Base-by-base conservation (phyloP, 2,888 invertebrate species). In the Drosophila nigritarsus region DNA sequence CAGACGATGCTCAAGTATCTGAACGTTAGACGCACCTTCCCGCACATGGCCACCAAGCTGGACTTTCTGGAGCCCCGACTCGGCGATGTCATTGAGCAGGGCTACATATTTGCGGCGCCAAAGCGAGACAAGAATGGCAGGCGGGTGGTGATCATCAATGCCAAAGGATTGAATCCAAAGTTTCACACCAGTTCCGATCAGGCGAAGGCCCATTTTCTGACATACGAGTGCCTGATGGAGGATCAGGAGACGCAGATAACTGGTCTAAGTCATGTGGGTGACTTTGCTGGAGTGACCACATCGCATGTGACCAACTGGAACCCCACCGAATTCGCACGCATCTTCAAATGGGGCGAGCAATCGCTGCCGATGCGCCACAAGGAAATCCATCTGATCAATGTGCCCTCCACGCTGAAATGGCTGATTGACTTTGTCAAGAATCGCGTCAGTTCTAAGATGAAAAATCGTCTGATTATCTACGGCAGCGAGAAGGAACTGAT, bases 351-450 rank as follows among this genome's bases (percentile, higher is more conserved):
- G 96, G 96, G 96, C 84, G 96, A 96, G 95, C 96, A 97, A 94
- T 96, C 97, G 0, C 78, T 96, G 72, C 97, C 97, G 9, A 95
- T 97, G 94, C 94, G 97, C 20, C 97, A 97, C 93, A 97, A 97
- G 92, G 95, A 95, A 88, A 94, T 96, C 49, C 96, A 97, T 90
- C 93, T 96, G 68, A 92, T 97, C 40, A 96, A 97, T 90, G 93
- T 97, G 20, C 96, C 96, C 1, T 89, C 94, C n/a, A 94, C 96
- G 0, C 91, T 97, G n/a, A 96, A 95, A 84, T 96, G 96, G 92
- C 94, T 96, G 29, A 95, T 96, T 68, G 97, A 97, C 89, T 96
- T 97, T 88, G 95, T 95, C 1, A 94, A 94, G 79, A 94, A 95
- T 58, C 94, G 95, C 87, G 94, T 96, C 62, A 96, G 96, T 67